These are phyloP conservation scores for Syndactyla subalaris DNA, from an alignment of 2,797 vertebrate species.

Conservation along the genomic window DNA sequence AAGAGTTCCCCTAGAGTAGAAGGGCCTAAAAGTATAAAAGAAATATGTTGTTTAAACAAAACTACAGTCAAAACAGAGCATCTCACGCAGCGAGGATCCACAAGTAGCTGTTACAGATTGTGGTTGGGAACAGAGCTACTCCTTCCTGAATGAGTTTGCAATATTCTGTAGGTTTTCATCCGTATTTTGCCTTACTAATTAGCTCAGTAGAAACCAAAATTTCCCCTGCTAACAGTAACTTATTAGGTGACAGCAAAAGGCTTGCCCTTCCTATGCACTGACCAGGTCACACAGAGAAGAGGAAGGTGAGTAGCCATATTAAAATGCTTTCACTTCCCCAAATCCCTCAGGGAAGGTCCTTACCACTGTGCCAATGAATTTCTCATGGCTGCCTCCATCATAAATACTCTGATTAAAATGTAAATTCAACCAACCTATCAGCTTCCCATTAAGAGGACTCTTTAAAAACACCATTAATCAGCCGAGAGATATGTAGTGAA, in stretches of 20 bases:
- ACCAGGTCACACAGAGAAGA: slow-evolving; percentile 25
- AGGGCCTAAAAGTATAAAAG: not conserved
- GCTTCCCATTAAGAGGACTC: slow-evolving; percentile 92
- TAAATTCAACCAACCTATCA: slow-evolving; percentile 98
- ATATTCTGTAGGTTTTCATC: not conserved
- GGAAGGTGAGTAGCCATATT: slow-evolving; percentile 49
- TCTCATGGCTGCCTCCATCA: slow-evolving; percentile 76
- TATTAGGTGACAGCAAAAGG: not conserved
- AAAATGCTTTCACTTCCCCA: slow-evolving; percentile 15
- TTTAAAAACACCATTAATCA: slow-evolving; percentile 98
- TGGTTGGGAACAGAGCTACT: not conserved
- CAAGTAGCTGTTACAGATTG: not conserved
- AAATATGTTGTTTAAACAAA: not conserved
- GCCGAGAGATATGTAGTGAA: slow-evolving; percentile 88
- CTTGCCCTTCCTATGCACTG: not conserved
- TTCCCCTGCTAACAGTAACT: not conserved
- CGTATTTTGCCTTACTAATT: not conserved
- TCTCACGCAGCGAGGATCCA: not conserved
- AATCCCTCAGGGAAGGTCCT: slow-evolving; percentile 55
- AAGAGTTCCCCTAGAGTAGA: not conserved
- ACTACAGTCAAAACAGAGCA: not conserved
- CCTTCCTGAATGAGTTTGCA: not conserved
- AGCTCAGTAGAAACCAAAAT: not conserved
- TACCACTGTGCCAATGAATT: slow-evolving; percentile 82
- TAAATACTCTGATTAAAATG: slow-evolving; percentile 97